These are phyloP conservation scores for Cyprinella venusta DNA, from an alignment of 2,797 vertebrate genomes.

Conservation along the genomic window DNA sequence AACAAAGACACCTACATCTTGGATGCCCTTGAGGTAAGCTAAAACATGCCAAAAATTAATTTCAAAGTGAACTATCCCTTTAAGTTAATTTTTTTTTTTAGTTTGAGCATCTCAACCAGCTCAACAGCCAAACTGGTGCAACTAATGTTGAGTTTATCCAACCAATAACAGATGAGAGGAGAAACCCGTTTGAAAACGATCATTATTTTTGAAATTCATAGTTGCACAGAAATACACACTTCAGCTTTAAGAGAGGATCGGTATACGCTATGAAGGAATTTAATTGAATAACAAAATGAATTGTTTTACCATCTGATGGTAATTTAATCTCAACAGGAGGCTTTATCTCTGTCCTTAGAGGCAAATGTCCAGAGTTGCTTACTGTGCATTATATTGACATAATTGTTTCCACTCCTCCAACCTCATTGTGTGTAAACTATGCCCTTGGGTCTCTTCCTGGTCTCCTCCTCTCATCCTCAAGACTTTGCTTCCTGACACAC, in stretches of 20 bases:
- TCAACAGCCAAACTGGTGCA: background rate
- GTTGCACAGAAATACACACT: background rate
- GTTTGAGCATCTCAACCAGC: background rate
- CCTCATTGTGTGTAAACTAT: constrained; percentile 38
- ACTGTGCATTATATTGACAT: constrained; percentile 30
- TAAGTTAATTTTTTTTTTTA: no score
- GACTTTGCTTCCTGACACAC: background rate
- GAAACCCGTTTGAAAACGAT: background rate
- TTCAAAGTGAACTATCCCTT: no score
- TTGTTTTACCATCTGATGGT: background rate
- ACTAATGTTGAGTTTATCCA: background rate
- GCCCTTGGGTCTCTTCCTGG: constrained; percentile 37
- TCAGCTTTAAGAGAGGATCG: background rate
- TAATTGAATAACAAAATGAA: background rate
- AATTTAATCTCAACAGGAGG: background rate
- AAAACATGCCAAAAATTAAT: no score
- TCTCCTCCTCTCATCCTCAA: constrained; percentile 20
- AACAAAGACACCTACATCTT: no score
- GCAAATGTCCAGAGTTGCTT: constrained; percentile 16
- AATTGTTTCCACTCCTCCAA: constrained; percentile 31
- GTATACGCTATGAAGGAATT: background rate
- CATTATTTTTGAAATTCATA: background rate
- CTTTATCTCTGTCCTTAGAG: constrained; percentile 17
- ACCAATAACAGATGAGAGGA: background rate
- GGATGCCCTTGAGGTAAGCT: no score